Base-by-base conservation (phyloP, 2,797 vertebrate species). In the Neopelma chrysocephalum region DNA sequence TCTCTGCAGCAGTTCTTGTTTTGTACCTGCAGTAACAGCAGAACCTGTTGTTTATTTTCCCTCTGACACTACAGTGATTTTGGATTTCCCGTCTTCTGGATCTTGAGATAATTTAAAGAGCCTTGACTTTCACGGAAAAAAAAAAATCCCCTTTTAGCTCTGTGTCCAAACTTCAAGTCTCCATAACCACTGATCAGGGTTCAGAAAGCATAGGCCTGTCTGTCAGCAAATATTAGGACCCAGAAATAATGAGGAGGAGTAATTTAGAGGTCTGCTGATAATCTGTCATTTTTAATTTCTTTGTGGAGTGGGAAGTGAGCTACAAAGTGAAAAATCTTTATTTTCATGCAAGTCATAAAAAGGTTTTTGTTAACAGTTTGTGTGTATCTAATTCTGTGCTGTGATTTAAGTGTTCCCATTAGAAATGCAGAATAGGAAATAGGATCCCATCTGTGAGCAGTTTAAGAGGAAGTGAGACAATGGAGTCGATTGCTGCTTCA, bases 381-480 rank as follows among this genome's bases (percentile, higher is more conserved):
- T 92, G 76, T 76, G 69, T 90, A 34, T 83, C n/a, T 95, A 91
- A 92, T 87, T 90, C 83, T 80, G 36, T 64, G 71, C 90, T 87
- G 94, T 96, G 95, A 97, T 96, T 94, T 97, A 95, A 97, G 90
- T 82, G 95, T 94, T 94, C 76, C 60, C 93, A 97, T 97, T 97
- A 98, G 97, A 97, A 97, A 97, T 93, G 48, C 97, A 98, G 97
- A 97, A 96, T 97, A 96, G 94, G 97, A 96, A 75, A 93, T 81
- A 87, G 96, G 97, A 97, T 97, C 98, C 98, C 98, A 98, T 98
- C 98, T 98, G 98, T 93, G 97, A 98, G 94, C 96, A 97, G 96
- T 95, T 97, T 96, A 94, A 97, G 96, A 97, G 97, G 97, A 97
- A 97, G 97, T 97, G 97, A 97, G 97, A 98, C 98, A 98, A 98